Conservation (phyloP, 2,113 vertebrate species). For the Hylia prasina region DNA sequence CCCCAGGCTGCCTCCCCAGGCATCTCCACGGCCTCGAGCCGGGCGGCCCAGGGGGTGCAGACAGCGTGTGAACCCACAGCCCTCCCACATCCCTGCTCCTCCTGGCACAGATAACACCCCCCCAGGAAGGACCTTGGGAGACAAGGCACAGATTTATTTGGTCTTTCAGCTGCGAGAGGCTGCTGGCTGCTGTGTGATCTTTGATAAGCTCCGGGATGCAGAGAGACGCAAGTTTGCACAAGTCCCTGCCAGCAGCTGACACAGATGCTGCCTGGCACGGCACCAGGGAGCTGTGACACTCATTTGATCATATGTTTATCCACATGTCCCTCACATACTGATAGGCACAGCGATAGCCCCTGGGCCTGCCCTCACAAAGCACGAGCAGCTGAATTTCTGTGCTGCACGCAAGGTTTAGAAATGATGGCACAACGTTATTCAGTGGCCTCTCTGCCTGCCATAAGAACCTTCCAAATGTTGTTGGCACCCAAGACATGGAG, state of each 20-base stretch:
- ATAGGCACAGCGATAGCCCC: background rate
- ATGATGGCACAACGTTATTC: background rate
- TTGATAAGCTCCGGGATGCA: background rate
- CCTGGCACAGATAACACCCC: background rate
- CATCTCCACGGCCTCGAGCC: accelerated
- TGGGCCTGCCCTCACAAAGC: background rate
- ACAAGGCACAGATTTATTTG: conserved; percentile 19
- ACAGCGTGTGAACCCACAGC: background rate
- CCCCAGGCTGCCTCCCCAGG: background rate
- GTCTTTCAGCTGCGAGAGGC: background rate
- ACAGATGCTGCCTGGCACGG: conserved; percentile 39
- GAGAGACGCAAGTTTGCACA: background rate
- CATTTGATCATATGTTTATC: conserved; percentile 19
- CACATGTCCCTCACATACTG: background rate
- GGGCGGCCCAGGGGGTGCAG: accelerated
- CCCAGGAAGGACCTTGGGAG: background rate
- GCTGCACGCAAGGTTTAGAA: background rate
- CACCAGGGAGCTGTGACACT: conserved; percentile 35
- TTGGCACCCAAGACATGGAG: background rate
- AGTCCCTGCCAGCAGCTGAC: conserved; percentile 36
- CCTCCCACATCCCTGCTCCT: background rate
- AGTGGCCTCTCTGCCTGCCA: background rate
- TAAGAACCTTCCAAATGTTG: background rate
- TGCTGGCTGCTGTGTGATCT: conserved; percentile 3
- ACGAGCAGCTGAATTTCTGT: background rate